Conservation (phyloP, 2,113 vertebrate genomes). For the Lepus americanus region DNA sequence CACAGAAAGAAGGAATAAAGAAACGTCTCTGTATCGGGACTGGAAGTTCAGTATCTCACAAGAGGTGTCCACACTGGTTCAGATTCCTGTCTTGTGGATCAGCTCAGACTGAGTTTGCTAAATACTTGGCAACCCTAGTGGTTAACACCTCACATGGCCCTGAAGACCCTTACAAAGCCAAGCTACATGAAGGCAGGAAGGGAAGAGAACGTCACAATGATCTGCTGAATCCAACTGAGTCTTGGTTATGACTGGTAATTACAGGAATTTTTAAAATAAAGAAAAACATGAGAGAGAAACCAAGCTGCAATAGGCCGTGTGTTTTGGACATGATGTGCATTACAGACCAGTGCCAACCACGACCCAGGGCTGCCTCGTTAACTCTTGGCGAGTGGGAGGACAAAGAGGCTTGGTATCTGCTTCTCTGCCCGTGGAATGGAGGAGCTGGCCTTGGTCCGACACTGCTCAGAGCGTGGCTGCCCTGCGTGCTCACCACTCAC, state of each 20-base stretch:
- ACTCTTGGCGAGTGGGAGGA: background rate
- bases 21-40: background rate
- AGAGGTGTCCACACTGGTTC: background rate
- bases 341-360: background rate
- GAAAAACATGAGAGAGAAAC: background rate
- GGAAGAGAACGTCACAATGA: background rate
- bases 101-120: background rate
- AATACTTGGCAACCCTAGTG: background rate
- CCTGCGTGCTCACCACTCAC: background rate
- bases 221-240: slow-evolving; percentile 2
- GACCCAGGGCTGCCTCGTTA: background rate
- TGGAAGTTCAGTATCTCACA: background rate
- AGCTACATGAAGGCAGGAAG: background rate
- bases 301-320: background rate
- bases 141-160: background rate
- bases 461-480: background rate
- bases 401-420: background rate
- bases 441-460: background rate
- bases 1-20: background rate
- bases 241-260: background rate
- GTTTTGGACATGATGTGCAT: background rate
- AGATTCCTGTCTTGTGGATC: background rate
- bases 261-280: background rate
- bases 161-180: background rate
- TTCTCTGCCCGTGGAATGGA: background rate